Evolutionary conservation across 2,888 invertebrate species (phyloP).

Genomic region (Antheraea assamensis): DNA sequence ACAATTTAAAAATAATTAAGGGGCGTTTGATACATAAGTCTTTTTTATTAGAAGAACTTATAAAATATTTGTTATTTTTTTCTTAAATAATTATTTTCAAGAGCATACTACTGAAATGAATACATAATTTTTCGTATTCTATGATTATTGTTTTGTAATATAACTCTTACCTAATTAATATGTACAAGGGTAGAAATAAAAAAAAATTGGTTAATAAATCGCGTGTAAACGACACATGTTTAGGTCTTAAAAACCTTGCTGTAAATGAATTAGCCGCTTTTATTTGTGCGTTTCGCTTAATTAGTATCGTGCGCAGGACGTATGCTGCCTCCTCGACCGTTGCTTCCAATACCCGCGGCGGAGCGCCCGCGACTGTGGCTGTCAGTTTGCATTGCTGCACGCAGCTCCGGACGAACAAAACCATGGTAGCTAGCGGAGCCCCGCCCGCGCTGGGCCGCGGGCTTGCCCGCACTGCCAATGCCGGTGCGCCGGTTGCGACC

Average conservation of each 20-base stretch:
- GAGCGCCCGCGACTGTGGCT: constrained; percentile 92
- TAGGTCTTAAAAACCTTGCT: neutral
- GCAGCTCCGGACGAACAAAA: constrained; percentile 86
- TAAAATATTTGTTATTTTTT: too few relatives aligned
- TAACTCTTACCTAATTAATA: neutral
- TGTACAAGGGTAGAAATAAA: neutral
- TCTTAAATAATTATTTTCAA: too few relatives aligned
- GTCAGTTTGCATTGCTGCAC: constrained; percentile 94
- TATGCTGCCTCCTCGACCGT: constrained; percentile 94
- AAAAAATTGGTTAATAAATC: neutral
- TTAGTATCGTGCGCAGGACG: constrained; percentile 84
- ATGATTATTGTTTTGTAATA: too few relatives aligned
- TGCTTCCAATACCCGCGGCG: constrained; percentile 93
- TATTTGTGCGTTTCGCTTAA: constrained; percentile 59
- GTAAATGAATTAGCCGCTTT: constrained; percentile 15
- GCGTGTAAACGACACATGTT: neutral
- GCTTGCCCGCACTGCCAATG: constrained; percentile 77
- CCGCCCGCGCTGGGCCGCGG: constrained; percentile 75
- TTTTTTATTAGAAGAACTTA: too few relatives aligned
- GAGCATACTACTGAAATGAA: too few relatives aligned
- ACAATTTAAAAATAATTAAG: too few relatives aligned
- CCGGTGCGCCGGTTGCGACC: constrained; percentile 75
- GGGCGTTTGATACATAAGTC: too few relatives aligned
- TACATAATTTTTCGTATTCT: too few relatives aligned
- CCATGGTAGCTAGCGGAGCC: constrained; percentile 82